phyloP scores from a whole-genome alignment of 2,888 invertebrate genomes.

The Hypena proboscidalis region DNA sequence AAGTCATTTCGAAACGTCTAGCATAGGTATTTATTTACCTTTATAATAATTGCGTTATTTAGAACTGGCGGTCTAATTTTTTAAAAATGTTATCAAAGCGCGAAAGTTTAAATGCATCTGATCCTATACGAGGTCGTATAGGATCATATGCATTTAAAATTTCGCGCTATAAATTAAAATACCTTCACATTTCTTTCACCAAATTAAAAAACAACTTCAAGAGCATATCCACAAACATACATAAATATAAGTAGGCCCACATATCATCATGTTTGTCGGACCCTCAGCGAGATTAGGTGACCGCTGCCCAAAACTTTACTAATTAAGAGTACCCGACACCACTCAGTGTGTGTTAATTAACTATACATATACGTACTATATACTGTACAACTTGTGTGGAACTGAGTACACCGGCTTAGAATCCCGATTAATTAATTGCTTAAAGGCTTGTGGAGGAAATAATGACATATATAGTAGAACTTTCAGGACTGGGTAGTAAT shows the following conservation, averaged over 20 bases:
- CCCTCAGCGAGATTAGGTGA: slow-evolving; percentile 44
- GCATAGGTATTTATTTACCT: too few species aligned
- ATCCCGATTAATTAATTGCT: slow-evolving; percentile 39
- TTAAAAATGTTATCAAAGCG: too few species aligned
- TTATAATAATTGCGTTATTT: too few species aligned
- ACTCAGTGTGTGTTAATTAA: slow-evolving; percentile 49
- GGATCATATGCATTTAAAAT: too few species aligned
- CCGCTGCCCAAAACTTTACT: slow-evolving; percentile 56
- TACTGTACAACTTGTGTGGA: slow-evolving; percentile 22
- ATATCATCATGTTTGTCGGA: slow-evolving; percentile 15
- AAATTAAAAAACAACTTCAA: too few species aligned
- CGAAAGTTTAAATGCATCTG: too few species aligned
- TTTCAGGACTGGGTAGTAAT: slow-evolving; percentile 1
- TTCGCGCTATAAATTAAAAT: too few species aligned
- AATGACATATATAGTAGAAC: slow-evolving; percentile 29
- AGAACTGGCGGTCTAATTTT: too few species aligned
- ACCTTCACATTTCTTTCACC: too few species aligned
- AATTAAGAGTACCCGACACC: slow-evolving; percentile 50
- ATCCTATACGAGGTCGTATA: too few species aligned
- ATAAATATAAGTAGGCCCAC: slow-evolving; percentile 1
- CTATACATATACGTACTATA: slow-evolving; percentile 34
- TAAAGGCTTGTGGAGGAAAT: slow-evolving; percentile 18
- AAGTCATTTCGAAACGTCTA: too few species aligned
- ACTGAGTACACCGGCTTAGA: slow-evolving; percentile 29
- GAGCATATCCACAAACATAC: not conserved